Conservation (phyloP, 1,140 invertebrate species). For the Temnothorax nylanderi region DNA sequence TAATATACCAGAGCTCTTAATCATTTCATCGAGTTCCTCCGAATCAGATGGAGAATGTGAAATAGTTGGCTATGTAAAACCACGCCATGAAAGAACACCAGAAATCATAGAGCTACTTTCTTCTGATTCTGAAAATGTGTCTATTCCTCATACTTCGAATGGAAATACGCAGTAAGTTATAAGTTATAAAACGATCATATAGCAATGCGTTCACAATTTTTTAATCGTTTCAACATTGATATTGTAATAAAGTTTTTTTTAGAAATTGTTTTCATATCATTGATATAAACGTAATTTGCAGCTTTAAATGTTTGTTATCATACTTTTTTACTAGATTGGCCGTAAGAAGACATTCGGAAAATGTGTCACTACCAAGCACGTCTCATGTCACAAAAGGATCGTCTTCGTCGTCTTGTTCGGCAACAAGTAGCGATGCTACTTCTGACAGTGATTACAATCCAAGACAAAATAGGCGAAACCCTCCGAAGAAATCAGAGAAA, state of each 20-base stretch:
- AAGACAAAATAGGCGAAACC: conserved; percentile 39
- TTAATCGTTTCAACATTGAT: background rate
- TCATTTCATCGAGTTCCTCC: conserved; percentile 77
- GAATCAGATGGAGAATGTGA: conserved; percentile 78
- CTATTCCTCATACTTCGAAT: conserved; percentile 46
- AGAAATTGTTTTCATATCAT: background rate
- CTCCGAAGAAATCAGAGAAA: conserved; percentile 62
- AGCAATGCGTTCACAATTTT: background rate
- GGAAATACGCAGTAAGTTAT: conserved; percentile 60
- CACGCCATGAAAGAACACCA: conserved; percentile 86
- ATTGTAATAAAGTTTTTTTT: background rate
- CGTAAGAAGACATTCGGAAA: background rate
- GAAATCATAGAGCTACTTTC: conserved; percentile 85
- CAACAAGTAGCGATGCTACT: conserved; percentile 53
- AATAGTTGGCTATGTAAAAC: conserved; percentile 86
- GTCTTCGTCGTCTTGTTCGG: conserved; percentile 5
- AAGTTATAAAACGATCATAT: background rate
- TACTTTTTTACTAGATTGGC: conserved; percentile 32
- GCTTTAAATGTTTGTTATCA: background rate
- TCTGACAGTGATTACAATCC: conserved; percentile 73
- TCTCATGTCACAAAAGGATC: conserved; percentile 44
- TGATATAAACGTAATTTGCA: background rate
- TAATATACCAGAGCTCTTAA: conserved; percentile 70
- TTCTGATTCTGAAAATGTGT: conserved; percentile 77
- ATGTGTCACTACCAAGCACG: conserved; percentile 57